Evolutionary conservation across 2,888 invertebrate species (phyloP), one percentile per base, ranked within the genome.

Genomic region (Ectemnius lituratus): DNA sequence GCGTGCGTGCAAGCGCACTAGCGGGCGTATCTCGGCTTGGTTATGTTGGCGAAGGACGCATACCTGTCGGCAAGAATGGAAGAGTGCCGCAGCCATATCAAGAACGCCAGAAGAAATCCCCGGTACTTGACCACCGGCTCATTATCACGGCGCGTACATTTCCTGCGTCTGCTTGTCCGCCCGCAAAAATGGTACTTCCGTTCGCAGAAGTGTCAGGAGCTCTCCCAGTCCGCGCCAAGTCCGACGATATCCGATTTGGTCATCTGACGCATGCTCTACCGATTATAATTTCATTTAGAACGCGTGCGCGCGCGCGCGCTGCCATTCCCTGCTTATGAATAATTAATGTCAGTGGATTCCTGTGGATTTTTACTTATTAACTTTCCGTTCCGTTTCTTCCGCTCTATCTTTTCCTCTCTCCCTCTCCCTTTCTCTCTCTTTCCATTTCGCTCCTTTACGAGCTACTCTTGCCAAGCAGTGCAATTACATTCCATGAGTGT

Each of bases 261-360:
- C 47, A 66, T 45, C 47, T 83, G 83, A 82, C 81, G 83, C 81
- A 83, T 67, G 65, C 66, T 20, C 63, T 62, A 20, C 20, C 58
- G 66, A 76, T 83, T 83, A 76, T 76, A 76, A 78, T 81, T 80
- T 76, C 78, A 76, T 69, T 78, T 70, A 60, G 45, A 80, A 68
- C 57, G 52, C 6, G 14, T 46, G 49, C 45, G 37, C 37, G 11
- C 37, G 5, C 37, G 0, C 8, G 37, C 37, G 1, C 37, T 0
- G 8, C 37, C 23, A 23, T 23, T 37, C 11, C 37, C 5, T 37
- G 8, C 37, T 59, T 67, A 80, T 82, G 76, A 83, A 82, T 82
- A 73, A 76, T 82, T 67, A 67, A 82, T 78, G 67, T 11, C 28
- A 68, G 73, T 67, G n/a, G n/a, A n/a, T n/a, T n/a, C 47, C 8